Evolutionary conservation across 1,140 invertebrate species (phyloP).

Genomic region (Lordiphosa mommai): DNA sequence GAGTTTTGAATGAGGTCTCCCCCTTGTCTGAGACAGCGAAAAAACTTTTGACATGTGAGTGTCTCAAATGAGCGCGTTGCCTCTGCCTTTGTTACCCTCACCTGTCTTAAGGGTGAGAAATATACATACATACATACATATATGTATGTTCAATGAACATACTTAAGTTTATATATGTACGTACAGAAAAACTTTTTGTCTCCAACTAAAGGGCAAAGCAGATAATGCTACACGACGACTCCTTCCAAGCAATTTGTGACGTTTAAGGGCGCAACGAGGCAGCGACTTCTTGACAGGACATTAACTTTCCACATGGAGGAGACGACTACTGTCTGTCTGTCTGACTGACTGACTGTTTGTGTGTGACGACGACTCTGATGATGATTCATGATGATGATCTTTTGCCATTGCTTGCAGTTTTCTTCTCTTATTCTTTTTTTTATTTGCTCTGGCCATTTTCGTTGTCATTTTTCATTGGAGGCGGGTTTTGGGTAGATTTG

Average conservation of each 20-base stretch:
- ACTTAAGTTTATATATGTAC: neutral
- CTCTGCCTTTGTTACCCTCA: slow-evolving; percentile 10
- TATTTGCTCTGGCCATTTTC: slow-evolving; percentile 25
- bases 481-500: slow-evolving; percentile 6
- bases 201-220: neutral
- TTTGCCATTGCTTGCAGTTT: slow-evolving; percentile 57
- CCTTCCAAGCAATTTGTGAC: slow-evolving; percentile 62
- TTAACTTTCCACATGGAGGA: slow-evolving; percentile 63
- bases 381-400: slow-evolving; percentile 76
- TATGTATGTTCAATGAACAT: slow-evolving; percentile 3
- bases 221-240: neutral
- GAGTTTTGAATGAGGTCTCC: no score
- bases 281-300: slow-evolving; percentile 75
- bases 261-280: slow-evolving; percentile 69
- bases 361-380: slow-evolving; percentile 61
- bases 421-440: slow-evolving; percentile 5
- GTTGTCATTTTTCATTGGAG: slow-evolving; percentile 64
- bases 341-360: slow-evolving; percentile 40
- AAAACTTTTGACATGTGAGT: slow-evolving; percentile 41
- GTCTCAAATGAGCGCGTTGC: slow-evolving; percentile 38
- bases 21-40: neutral
- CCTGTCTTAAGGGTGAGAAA: slow-evolving; percentile 17
- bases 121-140: slow-evolving; percentile 13
- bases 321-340: slow-evolving; percentile 9
- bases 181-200: neutral